Conservation (phyloP, 1,140 invertebrate species). For the Melitaea cinxia region DNA sequence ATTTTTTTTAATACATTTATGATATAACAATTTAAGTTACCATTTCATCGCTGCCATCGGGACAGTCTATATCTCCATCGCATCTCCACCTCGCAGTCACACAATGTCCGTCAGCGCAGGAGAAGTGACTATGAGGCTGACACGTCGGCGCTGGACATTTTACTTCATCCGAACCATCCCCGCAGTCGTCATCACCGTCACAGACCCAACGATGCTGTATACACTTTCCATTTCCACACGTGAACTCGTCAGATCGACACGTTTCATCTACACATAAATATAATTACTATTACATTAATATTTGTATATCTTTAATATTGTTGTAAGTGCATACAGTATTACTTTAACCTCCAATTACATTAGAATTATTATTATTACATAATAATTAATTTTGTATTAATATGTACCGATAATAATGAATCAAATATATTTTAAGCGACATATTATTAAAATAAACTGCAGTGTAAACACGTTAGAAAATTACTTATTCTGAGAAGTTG, state of each 20-base stretch:
- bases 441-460: constrained; percentile 39
- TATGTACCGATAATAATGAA: not conserved
- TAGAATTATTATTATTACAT: too few relatives aligned
- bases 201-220: constrained; percentile 94
- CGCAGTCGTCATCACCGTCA: constrained; percentile 94
- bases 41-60: constrained; percentile 90
- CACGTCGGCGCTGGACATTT: constrained; percentile 88
- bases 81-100: constrained; percentile 90
- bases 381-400: too few relatives aligned
- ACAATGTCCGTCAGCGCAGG: constrained; percentile 86
- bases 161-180: constrained; percentile 90
- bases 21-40: constrained; percentile 65
- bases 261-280: constrained; percentile 86
- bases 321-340: too few relatives aligned
- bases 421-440: constrained; percentile 37
- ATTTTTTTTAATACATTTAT: not conserved
- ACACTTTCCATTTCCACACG: constrained; percentile 93
- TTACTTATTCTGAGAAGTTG: constrained; percentile 47
- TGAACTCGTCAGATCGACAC: constrained; percentile 94
- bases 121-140: constrained; percentile 86
- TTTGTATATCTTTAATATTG: too few relatives aligned
- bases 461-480: constrained; percentile 38
- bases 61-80: constrained; percentile 93
- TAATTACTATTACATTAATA: not conserved
- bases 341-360: too few relatives aligned